These are phyloP conservation scores for Peromyscus californicus DNA, from an alignment of 2,113 vertebrate genomes.

Conservation along the genomic window DNA sequence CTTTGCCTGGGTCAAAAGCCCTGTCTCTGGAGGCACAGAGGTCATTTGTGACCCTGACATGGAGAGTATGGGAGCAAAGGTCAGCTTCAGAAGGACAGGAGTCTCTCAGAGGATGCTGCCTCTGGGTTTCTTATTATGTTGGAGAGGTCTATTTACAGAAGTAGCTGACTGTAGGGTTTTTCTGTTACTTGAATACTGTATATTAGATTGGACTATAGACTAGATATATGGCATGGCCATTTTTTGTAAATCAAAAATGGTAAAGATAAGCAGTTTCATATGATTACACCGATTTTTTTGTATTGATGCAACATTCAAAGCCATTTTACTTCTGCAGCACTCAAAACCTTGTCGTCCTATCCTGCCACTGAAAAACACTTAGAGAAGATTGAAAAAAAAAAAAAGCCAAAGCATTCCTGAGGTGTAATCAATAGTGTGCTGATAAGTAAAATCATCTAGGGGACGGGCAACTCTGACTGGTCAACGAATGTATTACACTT, in stretches of 20 bases:
- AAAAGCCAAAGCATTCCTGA: not conserved
- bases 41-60: not conserved
- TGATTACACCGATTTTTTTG: not conserved
- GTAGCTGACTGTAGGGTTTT: not conserved
- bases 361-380: not conserved
- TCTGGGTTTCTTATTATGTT: not conserved
- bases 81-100: not conserved
- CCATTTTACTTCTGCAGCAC: not conserved
- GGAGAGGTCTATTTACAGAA: not conserved
- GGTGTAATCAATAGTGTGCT: not conserved
- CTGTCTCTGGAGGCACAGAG: not conserved
- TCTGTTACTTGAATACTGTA: not conserved
- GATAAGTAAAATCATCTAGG: not conserved
- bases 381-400: not conserved
- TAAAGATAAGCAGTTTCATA: not conserved
- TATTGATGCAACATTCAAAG: not conserved
- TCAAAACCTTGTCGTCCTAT: not conserved
- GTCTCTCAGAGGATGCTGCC: not conserved
- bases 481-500: not conserved
- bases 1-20: not conserved
- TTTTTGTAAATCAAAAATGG: constrained; percentile 6
- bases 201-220: not conserved
- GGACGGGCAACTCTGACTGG: not conserved
- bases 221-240: not conserved
- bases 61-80: not conserved